Evolutionary conservation across 2,888 invertebrate species (phyloP), one percentile per base, ranked within the genome.

Genomic region (Frankliniella fusca): DNA sequence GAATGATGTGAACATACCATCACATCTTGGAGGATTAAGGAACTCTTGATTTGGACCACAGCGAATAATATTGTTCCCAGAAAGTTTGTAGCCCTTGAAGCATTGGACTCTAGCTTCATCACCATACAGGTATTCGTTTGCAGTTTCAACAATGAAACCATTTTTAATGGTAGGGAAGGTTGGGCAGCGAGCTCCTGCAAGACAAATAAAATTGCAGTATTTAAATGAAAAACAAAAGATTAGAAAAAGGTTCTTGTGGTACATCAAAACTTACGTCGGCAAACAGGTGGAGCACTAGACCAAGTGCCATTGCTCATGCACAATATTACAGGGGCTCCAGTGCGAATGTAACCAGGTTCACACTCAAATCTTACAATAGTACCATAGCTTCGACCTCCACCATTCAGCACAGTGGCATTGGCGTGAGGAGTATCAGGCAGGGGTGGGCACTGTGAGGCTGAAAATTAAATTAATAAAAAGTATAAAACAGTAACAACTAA

Each of bases 281-380:
- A 97, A 9, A 93, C 92, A 0, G 97, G 97, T 8, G 97, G 95
- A 85, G 94, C 93, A 83, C 95, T 96, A 83, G 97, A 97, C 97
- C 97, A 97, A 15, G 97, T 96, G 81, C 97, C 97, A 86, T 97
- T 97, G 86, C 96, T 97, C 96, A 97, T 97, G 87, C 97, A 97
- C 65, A 96, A 92, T 79, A 97, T 92, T 7, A 97, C 97, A 23
- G 97, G 97, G 87, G 95, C 94, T 50, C 97, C 97, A 85, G 92
- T 93, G 85, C 97, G 91, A 82, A 95, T 93, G 86, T 96, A 97
- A 5, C 97, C 97, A 10, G 96, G 93, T 86, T 97, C 96, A 86
- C 97, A 97, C 88, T 96, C 96, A 87, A 94, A 97, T 84, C 97
- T 91, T 5, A 97, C 94, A 86, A 97, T 97, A 0, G 97, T 97